A percentile compares a stretch with the other conserved stretches of the same genome.
Evolutionary conservation across 2,888 invertebrate genomes (phyloP).

Genomic region (Watsonalla cultraria): DNA sequence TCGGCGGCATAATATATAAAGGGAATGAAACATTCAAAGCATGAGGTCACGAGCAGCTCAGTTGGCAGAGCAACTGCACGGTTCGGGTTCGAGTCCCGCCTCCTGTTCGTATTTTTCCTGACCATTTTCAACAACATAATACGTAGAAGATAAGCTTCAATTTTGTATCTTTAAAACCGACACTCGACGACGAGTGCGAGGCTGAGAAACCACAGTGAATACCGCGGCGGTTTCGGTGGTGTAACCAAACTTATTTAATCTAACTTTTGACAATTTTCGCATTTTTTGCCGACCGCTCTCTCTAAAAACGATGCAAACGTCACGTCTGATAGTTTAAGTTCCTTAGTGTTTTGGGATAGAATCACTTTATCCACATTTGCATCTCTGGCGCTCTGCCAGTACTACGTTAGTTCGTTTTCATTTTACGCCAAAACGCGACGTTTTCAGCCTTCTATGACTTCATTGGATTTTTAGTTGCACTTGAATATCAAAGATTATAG

Average conservation of each 20-base stretch:
- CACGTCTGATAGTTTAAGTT: slow-evolving; percentile 38
- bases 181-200: too few relatives aligned
- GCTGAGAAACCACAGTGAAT: too few relatives aligned
- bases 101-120: too few relatives aligned
- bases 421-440: slow-evolving; percentile 22
- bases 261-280: slow-evolving; percentile 52
- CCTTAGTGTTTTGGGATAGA: slow-evolving; percentile 38
- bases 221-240: slow-evolving; percentile 23
- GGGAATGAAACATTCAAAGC: too few relatives aligned
- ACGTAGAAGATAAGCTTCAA: too few relatives aligned
- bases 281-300: slow-evolving; percentile 27
- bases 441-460: not conserved
- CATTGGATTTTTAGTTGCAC: not conserved
- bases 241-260: slow-evolving; percentile 53
- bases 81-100: too few relatives aligned
- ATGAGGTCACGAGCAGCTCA: too few relatives aligned
- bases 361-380: slow-evolving; percentile 52
- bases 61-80: too few relatives aligned
- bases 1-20: too few relatives aligned
- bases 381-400: slow-evolving; percentile 38
- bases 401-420: slow-evolving; percentile 26
- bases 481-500: too few relatives aligned
- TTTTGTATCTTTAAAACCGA: too few relatives aligned
- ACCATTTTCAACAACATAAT: too few relatives aligned
- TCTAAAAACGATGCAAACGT: slow-evolving; percentile 23